Evolutionary conservation across 2,797 vertebrate genomes (phyloP).

Genomic region (Chrysolophus pictus): DNA sequence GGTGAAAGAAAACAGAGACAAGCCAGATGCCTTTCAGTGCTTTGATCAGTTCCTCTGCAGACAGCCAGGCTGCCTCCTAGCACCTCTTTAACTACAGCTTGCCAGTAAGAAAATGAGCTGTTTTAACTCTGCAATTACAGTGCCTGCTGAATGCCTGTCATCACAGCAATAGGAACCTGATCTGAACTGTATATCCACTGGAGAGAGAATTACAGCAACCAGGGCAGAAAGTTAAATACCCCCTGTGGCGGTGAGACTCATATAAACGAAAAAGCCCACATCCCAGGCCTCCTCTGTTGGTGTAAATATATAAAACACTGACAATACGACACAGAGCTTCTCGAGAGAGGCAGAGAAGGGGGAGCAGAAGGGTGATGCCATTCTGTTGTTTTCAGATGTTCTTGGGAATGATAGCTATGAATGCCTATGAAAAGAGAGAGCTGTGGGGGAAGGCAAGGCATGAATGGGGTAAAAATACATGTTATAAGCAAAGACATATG

Average conservation of each 20-base stretch:
- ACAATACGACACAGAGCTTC: background rate
- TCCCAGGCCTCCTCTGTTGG: constrained; percentile 6
- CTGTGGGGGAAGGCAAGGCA: background rate
- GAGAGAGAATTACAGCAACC: constrained; percentile 80
- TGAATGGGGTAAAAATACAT: background rate
- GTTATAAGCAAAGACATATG: background rate
- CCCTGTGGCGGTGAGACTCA: constrained; percentile 74
- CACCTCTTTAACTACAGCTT: constrained; percentile 84
- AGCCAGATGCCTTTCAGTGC: constrained; percentile 85
- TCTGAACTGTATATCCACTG: constrained; percentile 78
- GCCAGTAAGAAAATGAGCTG: constrained; percentile 85
- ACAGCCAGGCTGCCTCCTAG: constrained; percentile 86
- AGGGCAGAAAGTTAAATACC: constrained; percentile 78
- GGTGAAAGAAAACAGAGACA: constrained; percentile 86
- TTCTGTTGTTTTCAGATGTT: constrained; percentile 30
- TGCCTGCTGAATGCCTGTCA: constrained; percentile 86
- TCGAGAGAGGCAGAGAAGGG: constrained; percentile 4
- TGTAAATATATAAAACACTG: constrained; percentile 74
- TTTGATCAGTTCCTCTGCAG: constrained; percentile 87
- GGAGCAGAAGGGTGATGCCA: constrained; percentile 26
- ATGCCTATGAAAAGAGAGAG: background rate
- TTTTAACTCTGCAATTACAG: constrained; percentile 84
- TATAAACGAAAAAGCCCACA: constrained; percentile 60
- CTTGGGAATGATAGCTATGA: background rate
- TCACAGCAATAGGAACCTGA: constrained; percentile 82